These are phyloP conservation scores for Larimichthys crocea DNA, from an alignment of 2,113 vertebrate species.

Conservation along the genomic window DNA sequence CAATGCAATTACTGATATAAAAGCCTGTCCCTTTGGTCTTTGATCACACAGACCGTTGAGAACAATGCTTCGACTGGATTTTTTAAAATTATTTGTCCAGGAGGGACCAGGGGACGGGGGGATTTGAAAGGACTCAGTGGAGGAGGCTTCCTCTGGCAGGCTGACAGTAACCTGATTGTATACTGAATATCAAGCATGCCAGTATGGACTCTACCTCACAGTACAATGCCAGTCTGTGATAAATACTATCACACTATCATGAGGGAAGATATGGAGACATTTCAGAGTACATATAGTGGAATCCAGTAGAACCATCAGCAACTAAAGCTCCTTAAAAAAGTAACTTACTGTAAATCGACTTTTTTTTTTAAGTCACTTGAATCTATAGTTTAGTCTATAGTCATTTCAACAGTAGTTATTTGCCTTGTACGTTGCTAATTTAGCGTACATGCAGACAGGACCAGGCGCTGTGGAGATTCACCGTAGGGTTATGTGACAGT, in stretches of 20 bases:
- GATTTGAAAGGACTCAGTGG: conserved; percentile 30
- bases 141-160: conserved; percentile 8
- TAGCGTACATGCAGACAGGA: no score
- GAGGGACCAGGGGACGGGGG: not conserved
- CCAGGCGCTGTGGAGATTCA: no score
- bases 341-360: not conserved
- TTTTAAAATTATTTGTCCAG: conserved; percentile 18
- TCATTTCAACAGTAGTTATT: no score
- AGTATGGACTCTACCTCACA: not conserved
- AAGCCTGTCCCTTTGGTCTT: conserved; percentile 61
- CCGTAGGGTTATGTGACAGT: no score
- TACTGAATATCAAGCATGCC: not conserved
- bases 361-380: not conserved
- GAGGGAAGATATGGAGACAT: no score
- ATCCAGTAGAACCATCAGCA: not conserved
- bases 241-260: not conserved
- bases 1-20: conserved; percentile 59
- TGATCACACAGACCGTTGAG: conserved; percentile 55
- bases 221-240: not conserved
- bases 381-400: no score
- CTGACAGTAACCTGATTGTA: not conserved
- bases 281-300: no score
- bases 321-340: not conserved
- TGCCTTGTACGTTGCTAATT: no score
- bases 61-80: conserved; percentile 37